Base-by-base conservation (phyloP, 2,888 invertebrate species). In the Phymatocera aterrima region DNA sequence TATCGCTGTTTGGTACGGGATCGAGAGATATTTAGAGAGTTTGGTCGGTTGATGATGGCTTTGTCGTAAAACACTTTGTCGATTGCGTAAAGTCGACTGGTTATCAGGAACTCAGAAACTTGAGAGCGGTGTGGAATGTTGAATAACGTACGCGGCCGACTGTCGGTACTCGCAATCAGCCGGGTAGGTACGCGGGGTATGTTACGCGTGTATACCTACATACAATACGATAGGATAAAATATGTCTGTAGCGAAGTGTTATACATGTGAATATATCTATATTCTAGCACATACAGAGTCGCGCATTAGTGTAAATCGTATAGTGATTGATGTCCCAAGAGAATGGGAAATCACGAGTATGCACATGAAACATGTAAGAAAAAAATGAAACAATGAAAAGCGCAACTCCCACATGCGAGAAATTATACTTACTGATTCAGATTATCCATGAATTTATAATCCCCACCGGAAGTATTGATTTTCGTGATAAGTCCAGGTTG, bases 371-470 rank as follows among this genome's bases (percentile, higher is more conserved):
- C 10, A 46, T 46, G 15, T 6, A 61, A 12, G 18, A 10, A n/a
- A 6, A 40, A 21, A n/a, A 2, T 0, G 28, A n/a, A 5, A 51
- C 8, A 57, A 15, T 21, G 28, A 34, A 18, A 31, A 2, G n/a
- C 6, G n/a, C 34, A 8, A 3, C 5, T 34, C 15, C 24, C 31
- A 64, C 37, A 15, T 10, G 57, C 74, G 74, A 57, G 70, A 10
- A 8, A 46, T 37, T 18, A 8, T 79, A 94, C 95, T 93, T 90
- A 98, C 96, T 96, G 96, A 91, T 94, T 96, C 80, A 98, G 95
- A 89, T 98, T 98, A 89, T 98, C 98, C 98, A 98, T 98, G 93
- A 97, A 95, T 89, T 98, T 98, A 92, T 98, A 98, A 87, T 98
- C 97, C 3, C 97, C 97, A 6, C 96, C 96, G 0, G 94, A 94